phyloP scores from a whole-genome alignment of 35 echinoderm and acorn worm genomes.

The Ophioderma brevispina region DNA sequence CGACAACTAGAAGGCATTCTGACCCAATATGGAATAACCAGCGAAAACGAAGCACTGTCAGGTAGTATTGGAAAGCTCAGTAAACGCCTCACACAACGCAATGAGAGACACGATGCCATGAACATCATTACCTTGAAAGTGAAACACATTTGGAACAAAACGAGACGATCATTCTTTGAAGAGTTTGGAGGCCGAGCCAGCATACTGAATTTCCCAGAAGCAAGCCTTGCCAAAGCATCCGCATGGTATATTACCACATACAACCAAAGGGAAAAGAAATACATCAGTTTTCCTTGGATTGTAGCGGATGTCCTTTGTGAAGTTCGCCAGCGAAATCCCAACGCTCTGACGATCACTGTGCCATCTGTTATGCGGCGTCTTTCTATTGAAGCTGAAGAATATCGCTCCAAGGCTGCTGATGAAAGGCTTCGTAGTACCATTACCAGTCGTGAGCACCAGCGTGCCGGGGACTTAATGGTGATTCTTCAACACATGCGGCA shows the following conservation, averaged over 20 bases:
- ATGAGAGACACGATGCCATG: slow-evolving; percentile 1
- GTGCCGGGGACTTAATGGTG: neutral
- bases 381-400: neutral
- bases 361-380: neutral
- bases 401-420: neutral
- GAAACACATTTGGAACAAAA: neutral
- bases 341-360: neutral
- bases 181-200: neutral
- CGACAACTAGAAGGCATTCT: neutral
- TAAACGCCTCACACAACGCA: slow-evolving; percentile 7
- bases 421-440: neutral
- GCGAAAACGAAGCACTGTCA: neutral
- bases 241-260: slow-evolving; percentile 25
- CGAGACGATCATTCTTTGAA: neutral
- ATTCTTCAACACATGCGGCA: neutral
- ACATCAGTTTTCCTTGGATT: slow-evolving; percentile 25
- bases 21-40: slow-evolving; percentile 8
- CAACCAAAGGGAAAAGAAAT: neutral
- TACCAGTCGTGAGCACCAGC: neutral
- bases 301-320: neutral
- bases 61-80: neutral
- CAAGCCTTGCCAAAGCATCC: slow-evolving; percentile 22
- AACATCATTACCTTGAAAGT: neutral
- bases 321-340: neutral
- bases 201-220: neutral